phyloP scores from a whole-genome alignment of 2,797 vertebrate species.

The Enteromius afrohamiltoni region DNA sequence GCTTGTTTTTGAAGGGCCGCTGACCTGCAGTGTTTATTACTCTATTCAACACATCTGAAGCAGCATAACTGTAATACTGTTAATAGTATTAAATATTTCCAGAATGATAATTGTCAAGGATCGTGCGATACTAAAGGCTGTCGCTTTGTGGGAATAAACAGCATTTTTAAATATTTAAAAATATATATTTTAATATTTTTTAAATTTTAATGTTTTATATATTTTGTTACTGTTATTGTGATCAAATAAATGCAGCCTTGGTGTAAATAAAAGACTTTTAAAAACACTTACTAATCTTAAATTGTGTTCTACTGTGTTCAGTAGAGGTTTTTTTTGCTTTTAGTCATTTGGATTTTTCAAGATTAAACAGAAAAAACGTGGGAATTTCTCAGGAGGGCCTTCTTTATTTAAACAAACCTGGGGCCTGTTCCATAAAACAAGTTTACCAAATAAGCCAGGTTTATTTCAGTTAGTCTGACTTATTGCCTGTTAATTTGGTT shows the following conservation, averaged over 20 bases:
- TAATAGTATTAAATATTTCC: not conserved
- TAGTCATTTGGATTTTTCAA: not conserved
- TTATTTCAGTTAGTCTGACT: no score
- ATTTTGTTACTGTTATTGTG: not conserved
- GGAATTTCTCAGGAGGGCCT: not conserved
- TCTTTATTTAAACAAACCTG: not conserved
- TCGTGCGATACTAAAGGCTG: no score
- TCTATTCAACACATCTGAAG: not conserved
- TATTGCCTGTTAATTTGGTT: no score
- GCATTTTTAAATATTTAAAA: no score
- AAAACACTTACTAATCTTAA: no score
- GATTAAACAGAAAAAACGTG: not conserved
- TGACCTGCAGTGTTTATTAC: not conserved
- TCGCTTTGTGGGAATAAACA: no score
- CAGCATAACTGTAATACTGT: not conserved
- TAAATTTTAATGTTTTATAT: no score
- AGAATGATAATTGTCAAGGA: no score
- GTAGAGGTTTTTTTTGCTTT: no score
- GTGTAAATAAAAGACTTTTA: not conserved
- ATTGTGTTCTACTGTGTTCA: not conserved
- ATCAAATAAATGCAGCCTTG: not conserved
- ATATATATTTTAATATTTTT: no score
- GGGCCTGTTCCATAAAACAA: no score
- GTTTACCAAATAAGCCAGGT: no score
- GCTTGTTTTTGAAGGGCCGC: not conserved